Percentiles rank a stretch among this genome's conserved stretches.
Conservation (phyloP, 2,888 invertebrate genomes). For the Fragum whitleyi region DNA sequence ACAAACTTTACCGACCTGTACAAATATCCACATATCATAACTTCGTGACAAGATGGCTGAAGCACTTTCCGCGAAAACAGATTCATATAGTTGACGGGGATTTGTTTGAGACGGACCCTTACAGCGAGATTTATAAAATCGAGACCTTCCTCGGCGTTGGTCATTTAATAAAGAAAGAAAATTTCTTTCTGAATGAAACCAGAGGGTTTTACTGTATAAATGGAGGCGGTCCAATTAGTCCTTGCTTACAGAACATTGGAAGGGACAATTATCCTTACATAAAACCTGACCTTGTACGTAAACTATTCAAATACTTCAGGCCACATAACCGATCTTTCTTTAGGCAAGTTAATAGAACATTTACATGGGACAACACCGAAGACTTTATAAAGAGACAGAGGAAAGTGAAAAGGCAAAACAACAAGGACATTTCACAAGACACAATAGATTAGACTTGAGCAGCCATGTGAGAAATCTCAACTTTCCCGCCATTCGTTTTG, state of each 20-base stretch:
- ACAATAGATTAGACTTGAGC: no score
- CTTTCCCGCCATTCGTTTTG: no score
- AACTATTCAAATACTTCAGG: slow-evolving; percentile 78
- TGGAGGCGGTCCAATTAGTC: slow-evolving; percentile 87
- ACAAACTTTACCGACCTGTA: slow-evolving; percentile 84
- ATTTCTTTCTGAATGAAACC: slow-evolving; percentile 98
- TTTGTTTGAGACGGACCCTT: slow-evolving; percentile 73
- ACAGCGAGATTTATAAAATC: slow-evolving; percentile 72
- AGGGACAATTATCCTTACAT: slow-evolving; percentile 94
- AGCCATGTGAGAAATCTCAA: no score
- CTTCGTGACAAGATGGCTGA: slow-evolving; percentile 95
- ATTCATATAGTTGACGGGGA: slow-evolving; percentile 93
- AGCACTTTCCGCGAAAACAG: slow-evolving; percentile 95
- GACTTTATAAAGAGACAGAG: slow-evolving; percentile 1
- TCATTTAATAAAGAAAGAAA: slow-evolving; percentile 86
- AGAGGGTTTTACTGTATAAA: slow-evolving; percentile 96
- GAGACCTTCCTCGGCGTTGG: slow-evolving; percentile 78
- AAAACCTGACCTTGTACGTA: slow-evolving; percentile 88
- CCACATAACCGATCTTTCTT: slow-evolving; percentile 85
- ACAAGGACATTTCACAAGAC: no score
- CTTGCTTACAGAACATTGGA: slow-evolving; percentile 95
- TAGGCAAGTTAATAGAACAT: slow-evolving; percentile 95
- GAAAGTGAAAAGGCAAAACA: no score
- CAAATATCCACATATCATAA: slow-evolving; percentile 84
- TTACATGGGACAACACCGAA: slow-evolving; percentile 90